A percentile compares a stretch with the other conserved stretches of the same genome.
Conservation (phyloP, 1,140 invertebrate genomes). For the Octopus sinensis region DNA sequence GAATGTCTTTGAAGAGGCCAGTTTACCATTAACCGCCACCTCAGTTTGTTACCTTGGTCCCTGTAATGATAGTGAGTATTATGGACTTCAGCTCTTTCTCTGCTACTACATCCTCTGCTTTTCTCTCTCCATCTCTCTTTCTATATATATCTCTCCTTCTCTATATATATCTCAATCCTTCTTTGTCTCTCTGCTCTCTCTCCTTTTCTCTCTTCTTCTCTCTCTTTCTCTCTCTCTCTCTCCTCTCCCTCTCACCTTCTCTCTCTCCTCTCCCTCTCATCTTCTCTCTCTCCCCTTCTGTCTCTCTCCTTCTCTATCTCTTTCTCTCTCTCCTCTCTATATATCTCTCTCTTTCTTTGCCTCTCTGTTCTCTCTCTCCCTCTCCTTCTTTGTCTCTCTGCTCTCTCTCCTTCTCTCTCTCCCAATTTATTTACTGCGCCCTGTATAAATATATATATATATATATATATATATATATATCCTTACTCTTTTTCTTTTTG, state of each 20-base stretch:
- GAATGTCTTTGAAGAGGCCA: slow-evolving; percentile 15
- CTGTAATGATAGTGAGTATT: slow-evolving; percentile 17
- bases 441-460: no score
- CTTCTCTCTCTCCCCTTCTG: no score
- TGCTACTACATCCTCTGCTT: neutral
- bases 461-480: no score
- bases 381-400: neutral
- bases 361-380: neutral
- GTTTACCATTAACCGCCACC: slow-evolving; percentile 8
- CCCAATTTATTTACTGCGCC: no score
- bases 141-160: neutral
- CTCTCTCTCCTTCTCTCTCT: neutral
- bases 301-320: no score
- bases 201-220: no score
- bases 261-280: neutral
- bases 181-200: no score
- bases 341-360: neutral
- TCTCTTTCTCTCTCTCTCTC: neutral
- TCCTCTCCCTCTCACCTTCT: neutral
- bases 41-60: slow-evolving; percentile 22
- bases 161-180: neutral
- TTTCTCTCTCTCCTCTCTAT: no score
- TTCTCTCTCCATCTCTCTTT: neutral
- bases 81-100: neutral
- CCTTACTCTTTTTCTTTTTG: no score